A percentile compares a stretch with the other conserved stretches of the same genome.
These are phyloP conservation scores for Malurus cyaneus DNA, from an alignment of 2,113 vertebrate genomes.

Conservation along the genomic window DNA sequence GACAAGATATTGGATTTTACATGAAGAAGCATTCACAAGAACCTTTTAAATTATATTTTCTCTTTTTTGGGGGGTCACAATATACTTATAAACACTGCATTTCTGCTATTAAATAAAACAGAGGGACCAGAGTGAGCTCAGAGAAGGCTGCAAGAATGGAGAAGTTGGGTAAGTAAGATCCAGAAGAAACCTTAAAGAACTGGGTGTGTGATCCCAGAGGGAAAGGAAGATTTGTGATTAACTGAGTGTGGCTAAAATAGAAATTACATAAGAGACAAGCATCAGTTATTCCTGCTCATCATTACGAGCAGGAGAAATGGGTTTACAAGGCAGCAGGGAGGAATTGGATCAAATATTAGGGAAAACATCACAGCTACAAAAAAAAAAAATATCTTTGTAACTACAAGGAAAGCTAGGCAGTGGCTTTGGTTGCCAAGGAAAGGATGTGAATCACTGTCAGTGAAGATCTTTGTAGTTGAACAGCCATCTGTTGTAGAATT, in stretches of 20 bases:
- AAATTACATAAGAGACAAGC: not conserved
- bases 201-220: not conserved
- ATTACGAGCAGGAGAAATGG: not conserved
- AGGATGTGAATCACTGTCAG: slow-evolving; percentile 4
- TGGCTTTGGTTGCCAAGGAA: not conserved
- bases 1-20: not conserved
- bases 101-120: not conserved
- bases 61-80: not conserved
- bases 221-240: not conserved
- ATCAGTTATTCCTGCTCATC: slow-evolving; percentile 12
- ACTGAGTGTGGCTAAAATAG: not conserved
- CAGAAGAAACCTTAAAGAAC: not conserved
- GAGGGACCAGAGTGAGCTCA: not conserved
- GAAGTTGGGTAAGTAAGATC: not conserved
- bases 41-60: not conserved
- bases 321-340: slow-evolving; percentile 19
- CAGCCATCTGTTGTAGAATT: slow-evolving; percentile 17
- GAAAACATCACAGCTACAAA: not conserved
- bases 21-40: not conserved
- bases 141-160: not conserved
- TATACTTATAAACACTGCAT: not conserved
- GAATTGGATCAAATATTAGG: not conserved
- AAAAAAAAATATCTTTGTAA: not conserved
- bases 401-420: not conserved
- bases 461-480: not conserved